Base-by-base conservation (phyloP, 37 sponge, comb jelly and placozoan genomes). In the Dysidea cf. avara region DNA sequence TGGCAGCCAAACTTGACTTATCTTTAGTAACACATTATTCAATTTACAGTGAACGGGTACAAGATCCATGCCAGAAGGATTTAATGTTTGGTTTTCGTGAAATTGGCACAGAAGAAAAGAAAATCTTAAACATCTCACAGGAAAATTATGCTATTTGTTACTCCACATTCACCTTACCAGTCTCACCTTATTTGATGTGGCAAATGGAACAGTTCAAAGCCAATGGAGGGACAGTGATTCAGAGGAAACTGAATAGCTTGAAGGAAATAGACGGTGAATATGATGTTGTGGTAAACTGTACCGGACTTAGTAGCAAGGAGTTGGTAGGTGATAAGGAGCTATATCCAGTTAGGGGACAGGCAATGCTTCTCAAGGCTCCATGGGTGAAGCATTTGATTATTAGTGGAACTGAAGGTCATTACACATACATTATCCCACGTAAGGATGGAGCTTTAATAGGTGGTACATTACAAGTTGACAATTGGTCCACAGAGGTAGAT, bases 251-350 rank as follows among this genome's bases (percentile, higher is more conserved):
- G 13, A 6, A 4, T 18, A 67, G 46, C 31, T 28, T 75, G 5
- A 18, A 68, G 5, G 39, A 53, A 57, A 48, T 47, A 33, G 55
- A 51, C 49, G 26, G 21, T 16, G 47, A 37, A 13, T 86, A 56
- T 46, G 75, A 86, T 34, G 20, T 86, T 0, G 75, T 86, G 0
- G 25, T 86, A 17, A 86, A 86, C 36, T 86, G 86, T 51, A 73
- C 81, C 18, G 86, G 86, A 17, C 51, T 86, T 21, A 81, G 81
- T 30, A 52, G 81, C 21, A 31, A 64, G 14, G 74, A 62, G 35
- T 46, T 86, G 30, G 56, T 40, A 1, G 38, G 37, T 48, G 86
- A 86, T 55, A 2, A 17, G 0, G 22, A 33, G 5, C 36, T 86
- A 12, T 54, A 56, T n/a, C 81, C 86, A 0, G 59, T 63, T 11